Percentiles rank a stretch among this genome's conserved stretches.
Evolutionary conservation across 2,113 vertebrate species (phyloP).

Genomic region (Pituophis catenifer): DNA sequence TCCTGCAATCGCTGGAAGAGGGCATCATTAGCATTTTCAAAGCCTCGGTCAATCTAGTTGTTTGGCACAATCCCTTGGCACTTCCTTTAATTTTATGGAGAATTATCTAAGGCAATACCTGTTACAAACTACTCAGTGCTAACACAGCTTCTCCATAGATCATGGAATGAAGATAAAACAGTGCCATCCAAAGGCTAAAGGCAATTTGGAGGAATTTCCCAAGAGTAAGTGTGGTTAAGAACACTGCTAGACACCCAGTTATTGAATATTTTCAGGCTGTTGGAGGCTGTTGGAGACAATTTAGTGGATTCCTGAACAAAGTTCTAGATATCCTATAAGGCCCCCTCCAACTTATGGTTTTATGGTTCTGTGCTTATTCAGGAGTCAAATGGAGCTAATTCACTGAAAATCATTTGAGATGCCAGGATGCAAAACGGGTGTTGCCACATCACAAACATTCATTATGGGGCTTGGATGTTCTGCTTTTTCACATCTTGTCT

Average conservation of each 20-base stretch:
- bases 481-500: not conserved
- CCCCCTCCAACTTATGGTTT: not conserved
- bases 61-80: slow-evolving; percentile 47
- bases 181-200: not conserved
- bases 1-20: slow-evolving; percentile 39
- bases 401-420: not conserved
- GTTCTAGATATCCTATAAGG: not conserved
- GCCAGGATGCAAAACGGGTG: not conserved
- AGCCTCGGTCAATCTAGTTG: slow-evolving; percentile 41
- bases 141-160: not conserved
- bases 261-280: not conserved
- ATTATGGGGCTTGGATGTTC: not conserved
- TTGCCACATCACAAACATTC: not conserved
- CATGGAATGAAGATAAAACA: not conserved
- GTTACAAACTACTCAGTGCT: slow-evolving; percentile 17
- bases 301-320: not conserved
- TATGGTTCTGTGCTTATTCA: not conserved
- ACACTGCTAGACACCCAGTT: not conserved
- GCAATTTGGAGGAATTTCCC: not conserved
- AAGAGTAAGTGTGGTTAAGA: not conserved
- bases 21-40: slow-evolving; percentile 40
- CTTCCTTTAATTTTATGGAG: slow-evolving; percentile 36
- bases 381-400: not conserved
- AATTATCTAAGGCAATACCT: slow-evolving; percentile 33
- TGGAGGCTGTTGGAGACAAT: not conserved